Evolutionary conservation across 1,140 invertebrate species (phyloP).

Genomic region (Ceratina calcarata): DNA sequence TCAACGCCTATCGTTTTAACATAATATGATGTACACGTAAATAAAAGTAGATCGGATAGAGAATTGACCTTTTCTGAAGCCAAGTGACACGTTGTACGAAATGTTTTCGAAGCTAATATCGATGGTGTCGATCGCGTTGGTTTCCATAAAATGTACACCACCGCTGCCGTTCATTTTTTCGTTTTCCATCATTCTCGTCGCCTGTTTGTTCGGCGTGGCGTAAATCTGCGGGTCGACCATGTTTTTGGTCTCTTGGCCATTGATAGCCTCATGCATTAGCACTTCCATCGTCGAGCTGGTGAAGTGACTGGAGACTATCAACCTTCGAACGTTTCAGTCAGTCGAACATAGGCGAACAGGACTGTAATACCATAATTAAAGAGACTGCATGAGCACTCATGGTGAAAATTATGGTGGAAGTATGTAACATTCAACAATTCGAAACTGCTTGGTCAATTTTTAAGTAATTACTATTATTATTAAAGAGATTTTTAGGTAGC

Average conservation of each 20-base stretch:
- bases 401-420: neutral
- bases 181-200: neutral
- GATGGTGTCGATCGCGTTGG: slow-evolving; percentile 78
- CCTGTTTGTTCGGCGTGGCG: neutral
- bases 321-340: slow-evolving; percentile 25
- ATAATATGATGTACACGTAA: too few relatives aligned
- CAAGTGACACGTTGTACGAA: slow-evolving; percentile 85
- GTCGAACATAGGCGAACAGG: neutral
- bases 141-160: slow-evolving; percentile 33
- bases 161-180: neutral
- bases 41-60: neutral
- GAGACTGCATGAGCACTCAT: neutral
- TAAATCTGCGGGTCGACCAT: neutral
- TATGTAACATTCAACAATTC: too few relatives aligned
- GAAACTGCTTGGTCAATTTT: too few relatives aligned
- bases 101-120: slow-evolving; percentile 87
- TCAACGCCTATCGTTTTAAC: too few relatives aligned
- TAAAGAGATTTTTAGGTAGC: too few relatives aligned
- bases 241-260: slow-evolving; percentile 31
- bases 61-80: slow-evolving; percentile 85
- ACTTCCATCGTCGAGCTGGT: slow-evolving; percentile 70
- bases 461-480: too few relatives aligned
- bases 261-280: slow-evolving; percentile 75
- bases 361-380: neutral
- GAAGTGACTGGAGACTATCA: neutral